A percentile compares a stretch with the other conserved stretches of the same genome.
Evolutionary conservation across 2,113 vertebrate species (phyloP).

Genomic region (Microcebus ravelobensis): DNA sequence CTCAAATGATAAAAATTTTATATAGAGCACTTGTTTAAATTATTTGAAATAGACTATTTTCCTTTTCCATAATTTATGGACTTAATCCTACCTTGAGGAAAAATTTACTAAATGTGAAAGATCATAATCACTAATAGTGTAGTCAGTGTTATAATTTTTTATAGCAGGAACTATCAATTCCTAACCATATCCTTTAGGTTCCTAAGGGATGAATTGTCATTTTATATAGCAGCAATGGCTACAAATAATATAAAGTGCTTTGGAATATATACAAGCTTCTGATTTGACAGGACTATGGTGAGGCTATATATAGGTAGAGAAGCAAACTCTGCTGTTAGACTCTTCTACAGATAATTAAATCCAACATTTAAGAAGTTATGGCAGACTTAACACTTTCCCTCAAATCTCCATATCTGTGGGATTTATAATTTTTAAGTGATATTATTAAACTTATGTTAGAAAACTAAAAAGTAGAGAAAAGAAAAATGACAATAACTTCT

Average conservation of each 20-base stretch:
- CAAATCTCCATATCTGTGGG: not conserved
- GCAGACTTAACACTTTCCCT: not conserved
- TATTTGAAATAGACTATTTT: slow-evolving; percentile 11
- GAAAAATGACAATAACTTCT: not conserved
- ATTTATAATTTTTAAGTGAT: not conserved
- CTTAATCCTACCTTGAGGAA: not conserved
- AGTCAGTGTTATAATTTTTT: slow-evolving; percentile 11
- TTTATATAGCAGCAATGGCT: not conserved
- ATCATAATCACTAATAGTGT: not conserved
- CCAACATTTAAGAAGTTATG: not conserved
- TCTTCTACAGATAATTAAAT: not conserved
- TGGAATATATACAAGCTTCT: not conserved
- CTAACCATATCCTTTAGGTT: not conserved
- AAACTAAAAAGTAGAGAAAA: not conserved
- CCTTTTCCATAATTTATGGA: not conserved
- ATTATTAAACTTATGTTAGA: not conserved
- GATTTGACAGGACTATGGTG: not conserved
- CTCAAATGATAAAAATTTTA: not conserved
- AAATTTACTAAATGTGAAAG: not conserved
- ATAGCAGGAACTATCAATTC: not conserved
- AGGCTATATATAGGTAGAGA: not conserved
- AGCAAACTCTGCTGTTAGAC: not conserved
- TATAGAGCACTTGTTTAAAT: not conserved
- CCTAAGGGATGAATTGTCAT: not conserved
- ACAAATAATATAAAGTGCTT: not conserved